These are phyloP conservation scores for Prorops nasuta DNA, from an alignment of 1,140 invertebrate genomes.

Conservation along the genomic window DNA sequence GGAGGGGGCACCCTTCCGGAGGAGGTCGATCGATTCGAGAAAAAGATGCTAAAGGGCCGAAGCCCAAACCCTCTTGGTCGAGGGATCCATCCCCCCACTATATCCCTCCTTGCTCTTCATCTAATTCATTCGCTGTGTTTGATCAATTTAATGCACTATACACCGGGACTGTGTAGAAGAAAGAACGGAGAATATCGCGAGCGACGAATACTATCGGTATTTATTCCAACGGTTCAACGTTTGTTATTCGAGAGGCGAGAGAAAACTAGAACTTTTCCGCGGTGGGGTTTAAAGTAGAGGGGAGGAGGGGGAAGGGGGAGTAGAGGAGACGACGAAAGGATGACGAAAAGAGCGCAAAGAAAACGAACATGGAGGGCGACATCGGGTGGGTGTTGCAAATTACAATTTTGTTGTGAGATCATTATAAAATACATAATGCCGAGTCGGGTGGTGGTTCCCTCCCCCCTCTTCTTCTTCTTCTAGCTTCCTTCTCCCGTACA, in stretches of 20 bases:
- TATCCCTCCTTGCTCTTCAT: conserved; percentile 17
- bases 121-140: too few species aligned
- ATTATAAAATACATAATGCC: conserved; percentile 56
- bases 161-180: too few species aligned
- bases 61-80: too few species aligned
- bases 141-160: too few species aligned
- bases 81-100: too few species aligned
- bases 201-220: too few species aligned
- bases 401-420: conserved; percentile 55
- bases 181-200: conserved; percentile 1
- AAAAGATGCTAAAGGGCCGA: too few species aligned
- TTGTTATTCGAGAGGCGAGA: conserved; percentile 11
- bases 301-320: not conserved
- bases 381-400: conserved; percentile 44
- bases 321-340: conserved; percentile 8
- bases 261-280: conserved; percentile 6
- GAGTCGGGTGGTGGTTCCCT: conserved; percentile 25
- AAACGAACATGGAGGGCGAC: conserved; percentile 28
- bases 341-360: conserved; percentile 3
- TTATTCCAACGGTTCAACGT: too few species aligned
- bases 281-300: not conserved
- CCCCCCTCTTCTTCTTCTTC: conserved; percentile 5
- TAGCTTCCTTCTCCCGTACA: not conserved
- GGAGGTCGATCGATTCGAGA: too few species aligned
- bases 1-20: too few species aligned